A percentile compares a stretch with the other conserved stretches of the same genome.
These are phyloP conservation scores for Dryoscopus gambensis DNA, from an alignment of 2,113 vertebrate genomes.

Conservation along the genomic window DNA sequence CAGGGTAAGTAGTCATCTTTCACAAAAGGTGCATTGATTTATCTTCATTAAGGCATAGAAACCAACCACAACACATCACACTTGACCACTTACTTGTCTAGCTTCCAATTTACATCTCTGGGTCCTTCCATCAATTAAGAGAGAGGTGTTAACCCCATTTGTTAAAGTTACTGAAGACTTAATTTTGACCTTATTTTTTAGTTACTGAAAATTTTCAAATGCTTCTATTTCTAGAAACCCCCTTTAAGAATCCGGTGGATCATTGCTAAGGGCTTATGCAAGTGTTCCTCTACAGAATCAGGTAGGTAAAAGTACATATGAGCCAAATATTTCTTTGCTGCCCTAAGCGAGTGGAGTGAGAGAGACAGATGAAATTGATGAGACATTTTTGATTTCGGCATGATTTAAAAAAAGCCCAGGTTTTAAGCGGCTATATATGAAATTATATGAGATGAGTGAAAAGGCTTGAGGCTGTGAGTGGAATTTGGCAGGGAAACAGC, in stretches of 20 bases:
- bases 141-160: neutral
- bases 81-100: neutral
- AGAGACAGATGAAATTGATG: neutral
- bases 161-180: neutral
- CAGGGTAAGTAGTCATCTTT: neutral
- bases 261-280: neutral
- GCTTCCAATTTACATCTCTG: neutral
- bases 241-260: neutral
- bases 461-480: neutral
- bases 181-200: neutral
- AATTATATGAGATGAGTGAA: conserved; percentile 6
- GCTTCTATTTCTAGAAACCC: neutral
- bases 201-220: neutral
- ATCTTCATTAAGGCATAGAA: neutral
- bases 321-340: neutral
- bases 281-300: neutral
- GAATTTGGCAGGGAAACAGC: neutral
- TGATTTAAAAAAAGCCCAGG: neutral
- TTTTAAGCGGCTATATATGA: neutral
- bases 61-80: neutral
- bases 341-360: neutral
- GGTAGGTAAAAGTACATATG: neutral
- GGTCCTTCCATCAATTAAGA: neutral
- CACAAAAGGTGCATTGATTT: neutral
- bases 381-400: neutral